Base-by-base conservation (phyloP, 2,888 invertebrate genomes). In the Drosophila affinis region DNA sequence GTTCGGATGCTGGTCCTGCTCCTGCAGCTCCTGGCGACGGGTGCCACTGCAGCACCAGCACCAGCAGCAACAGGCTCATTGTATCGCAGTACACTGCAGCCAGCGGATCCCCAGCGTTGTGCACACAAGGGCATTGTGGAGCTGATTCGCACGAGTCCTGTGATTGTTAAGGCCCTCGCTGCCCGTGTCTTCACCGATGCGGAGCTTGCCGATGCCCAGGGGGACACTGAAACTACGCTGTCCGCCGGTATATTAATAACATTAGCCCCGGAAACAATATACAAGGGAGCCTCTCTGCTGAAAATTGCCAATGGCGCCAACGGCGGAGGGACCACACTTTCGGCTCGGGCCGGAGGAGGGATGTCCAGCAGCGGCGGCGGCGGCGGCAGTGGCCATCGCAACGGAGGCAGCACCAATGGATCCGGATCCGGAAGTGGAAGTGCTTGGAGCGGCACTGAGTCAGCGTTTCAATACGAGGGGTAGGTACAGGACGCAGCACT, bases 241-340 rank as follows among this genome's bases (percentile, higher is more conserved):
- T 39, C 39, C 39, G 14, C 14, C 39, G 14, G 39, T 48, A 88
- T 91, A 89, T 89, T 91, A 90, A 92, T 92, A 86, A 91, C 92
- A 86, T 91, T 92, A 89, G 91, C 91, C 79, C 92, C 92, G 72
- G 91, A 91, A 84, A 92, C 92, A 68, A 90, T 92, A 79, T 92
- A 92, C 87, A 92, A 92, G 84, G 92, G 92, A 48, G 91, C 92
- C 53, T 92, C 92, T 46, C 69, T 89, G 57, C 76, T 92, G 69
- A 92, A 92, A 87, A 86, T 90, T 72, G 86, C 89, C 61, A 81
- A 87, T 32, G 88, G 89, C 55, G 79, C 63, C 9, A 72, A 56
- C 34, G 56, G 62, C 46, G 62, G 63, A 34, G 75, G 72, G 56
- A 58, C 64, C 47, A 46, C 52, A 6, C 44, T 65, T 53, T 34